Evolutionary conservation across 2,888 invertebrate genomes (phyloP), one percentile per base, ranked within the genome.

Genomic region (Calliopum simillimum): DNA sequence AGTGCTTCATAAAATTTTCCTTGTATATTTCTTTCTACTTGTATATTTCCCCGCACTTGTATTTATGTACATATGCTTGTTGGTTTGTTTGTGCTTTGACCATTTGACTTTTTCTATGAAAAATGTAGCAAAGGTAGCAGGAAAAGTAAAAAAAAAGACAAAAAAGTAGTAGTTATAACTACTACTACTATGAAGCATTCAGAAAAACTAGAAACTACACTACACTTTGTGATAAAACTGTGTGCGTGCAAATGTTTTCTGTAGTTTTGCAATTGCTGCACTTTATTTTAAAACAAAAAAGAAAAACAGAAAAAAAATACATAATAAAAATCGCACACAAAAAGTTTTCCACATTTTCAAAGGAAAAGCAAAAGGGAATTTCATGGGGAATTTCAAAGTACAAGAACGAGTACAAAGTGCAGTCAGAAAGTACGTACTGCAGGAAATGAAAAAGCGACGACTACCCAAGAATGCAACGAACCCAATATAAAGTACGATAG

Each of bases 81-180:
- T 43, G 41, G 33, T 43, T 23, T 53, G 16, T 64, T 21, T 71
- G 67, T 61, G 58, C 72, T 71, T 72, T 73, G 75, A 73, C 73
- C 73, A 72, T 75, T 73, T 73, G 71, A 62, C 70, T 61, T 19
- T 55, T 44, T 72, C 33, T 58, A 61, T 19, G 49, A 55, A 62
- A 53, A 61, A 53, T 55, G 25, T 49, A 58, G 49, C 56, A 49
- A 49, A 68, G 19, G 44, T 53, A 21, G 44, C 11, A 13, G 47
- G 59, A 44, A 46, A 49, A 46, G 59, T 63, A 41, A n/a, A 53
- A 46, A n/a, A 68, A 68, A 49, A 25, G 53, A 41, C 21, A 67
- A 58, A 65, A 62, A 21, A 43, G 16, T 23, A 49, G 53, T 46
- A 65, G 44, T 43, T 59, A 21, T 13, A 49, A 63, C 49, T 63